Percentiles rank a stretch among this genome's conserved stretches.
phyloP scores from a whole-genome alignment of 2,888 invertebrate genomes.

The Galerucella calmariensis region DNA sequence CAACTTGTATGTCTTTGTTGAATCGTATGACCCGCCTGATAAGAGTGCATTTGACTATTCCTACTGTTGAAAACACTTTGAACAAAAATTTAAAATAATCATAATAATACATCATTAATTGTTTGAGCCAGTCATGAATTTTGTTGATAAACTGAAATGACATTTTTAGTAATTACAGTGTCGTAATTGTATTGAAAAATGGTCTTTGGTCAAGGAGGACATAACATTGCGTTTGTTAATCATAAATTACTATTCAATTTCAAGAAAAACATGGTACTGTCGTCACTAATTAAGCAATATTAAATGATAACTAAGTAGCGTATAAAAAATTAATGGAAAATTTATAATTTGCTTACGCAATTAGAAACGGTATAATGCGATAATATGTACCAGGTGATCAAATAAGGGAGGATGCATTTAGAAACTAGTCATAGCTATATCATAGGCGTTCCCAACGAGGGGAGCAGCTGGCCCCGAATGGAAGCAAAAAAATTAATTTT shows the following conservation, averaged over 20 bases:
- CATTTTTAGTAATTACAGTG: conserved; percentile 31
- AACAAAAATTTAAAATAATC: no score
- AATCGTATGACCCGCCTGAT: no score
- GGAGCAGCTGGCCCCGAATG: no score
- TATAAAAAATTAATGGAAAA: conserved; percentile 5
- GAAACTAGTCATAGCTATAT: no score
- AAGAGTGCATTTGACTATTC: no score
- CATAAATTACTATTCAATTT: conserved; percentile 19
- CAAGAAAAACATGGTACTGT: conserved; percentile 8
- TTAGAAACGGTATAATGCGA: not conserved
- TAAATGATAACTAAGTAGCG: not conserved
- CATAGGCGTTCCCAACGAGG: no score
- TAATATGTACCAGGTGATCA: not conserved
- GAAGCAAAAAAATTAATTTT: no score
- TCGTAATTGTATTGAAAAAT: conserved; percentile 31
- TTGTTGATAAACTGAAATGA: conserved; percentile 25
- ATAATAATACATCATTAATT: no score
- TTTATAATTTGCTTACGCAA: not conserved
- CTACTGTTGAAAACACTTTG: no score
- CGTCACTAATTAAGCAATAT: conserved; percentile 1
- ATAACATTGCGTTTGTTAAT: conserved; percentile 20
- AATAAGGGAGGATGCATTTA: not conserved
- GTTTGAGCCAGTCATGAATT: conserved; percentile 14
- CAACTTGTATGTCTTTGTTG: no score
- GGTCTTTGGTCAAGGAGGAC: conserved; percentile 42